Base-by-base conservation (phyloP, 2,888 invertebrate species). In the Eristalis pertinax region DNA sequence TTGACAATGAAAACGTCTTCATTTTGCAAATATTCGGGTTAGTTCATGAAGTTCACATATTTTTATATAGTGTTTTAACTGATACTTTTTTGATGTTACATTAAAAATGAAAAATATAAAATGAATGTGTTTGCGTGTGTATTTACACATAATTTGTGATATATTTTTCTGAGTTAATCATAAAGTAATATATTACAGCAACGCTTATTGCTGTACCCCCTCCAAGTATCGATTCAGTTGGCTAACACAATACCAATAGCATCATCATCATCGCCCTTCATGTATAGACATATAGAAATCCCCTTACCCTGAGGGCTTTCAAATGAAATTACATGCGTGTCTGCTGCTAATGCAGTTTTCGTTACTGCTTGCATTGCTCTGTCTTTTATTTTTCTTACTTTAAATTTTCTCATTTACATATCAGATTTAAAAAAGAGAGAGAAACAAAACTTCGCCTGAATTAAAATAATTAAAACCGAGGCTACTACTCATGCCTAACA, bases 401-500 rank as follows among this genome's bases (percentile, higher is more conserved):
- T 1, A 56, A 15, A 58, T 50, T 69, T 38, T 41, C 77, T 56
- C 77, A 78, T 78, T 70, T 58, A 58, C 78, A 65, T 70, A 68
- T 41, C 32, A 50, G 58, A 56, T 74, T 62, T 68, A 10, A 43
- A 62, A 68, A 68, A 41, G 35, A 43, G 19, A 62, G 32, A 11
- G 26, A 10, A 32, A 69, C 68, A 74, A 74, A 74, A 29, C 32
- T 69, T 60, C 26, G 50, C 60, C 19, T 77, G 77, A 77, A 81
- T 81, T 85, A 81, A 85, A 81, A 81, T 85, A 77, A 85, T 85
- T 85, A 85, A 85, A 77, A 68, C 63, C 76, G 81, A 81, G 77
- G 77, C 77, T 69, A 73, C 76, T 84, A 29, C 79, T 62, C 69
- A 19, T 50, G 50, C 50, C 19, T 65, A 74, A 62, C 63, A 75